Base-by-base conservation (phyloP, 1,140 invertebrate genomes). In the Dufourea novaeangliae region DNA sequence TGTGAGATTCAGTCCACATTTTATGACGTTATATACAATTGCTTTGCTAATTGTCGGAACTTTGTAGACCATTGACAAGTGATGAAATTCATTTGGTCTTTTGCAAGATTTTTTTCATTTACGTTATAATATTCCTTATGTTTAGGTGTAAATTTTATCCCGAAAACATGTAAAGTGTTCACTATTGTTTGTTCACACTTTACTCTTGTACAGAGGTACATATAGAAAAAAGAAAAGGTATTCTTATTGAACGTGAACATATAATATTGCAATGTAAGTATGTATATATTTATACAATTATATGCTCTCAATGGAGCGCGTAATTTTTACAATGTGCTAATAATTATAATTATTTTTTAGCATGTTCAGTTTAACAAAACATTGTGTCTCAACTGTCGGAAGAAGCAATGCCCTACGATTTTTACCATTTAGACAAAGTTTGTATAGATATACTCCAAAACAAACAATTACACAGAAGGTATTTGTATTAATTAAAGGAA, bases 361-460 rank as follows among this genome's bases (percentile, higher is more conserved):
- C 41, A 85, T 85, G 82, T 63, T 81, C 11, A 67, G 20, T 56
- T 20, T 84, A 22, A 44, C 50, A 25, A 81, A 56, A 32, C 72
- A 78, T 80, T 75, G 44, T 56, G 27, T 46, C 1, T 74, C 67
- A 39, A 44, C 29, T 32, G 46, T 73, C 44, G 61, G 62, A 27
- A 72, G n/a, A 6, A 68, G 14, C 11, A 46, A 29, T 2, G n/a
- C n/a, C 25, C 50, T 50, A 8, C 78, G 22, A 32, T 25, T 14
- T 39, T 10, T 70, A 39, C 39, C 56, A 50, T 20, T 25, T 34
- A 56, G 27, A 11, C 67, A 64, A 59, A 41, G 32, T 34, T 34
- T 77, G 11, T 69, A 64, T 14, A 70, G 52, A 1, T 66, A 59
- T 52, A 11, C 10, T 29, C 0, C 39, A 57, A 64, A 44, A 56